These are phyloP conservation scores for Tethya wilhelma DNA, from an alignment of 37 sponge, comb jelly and placozoan species.

Conservation along the genomic window DNA sequence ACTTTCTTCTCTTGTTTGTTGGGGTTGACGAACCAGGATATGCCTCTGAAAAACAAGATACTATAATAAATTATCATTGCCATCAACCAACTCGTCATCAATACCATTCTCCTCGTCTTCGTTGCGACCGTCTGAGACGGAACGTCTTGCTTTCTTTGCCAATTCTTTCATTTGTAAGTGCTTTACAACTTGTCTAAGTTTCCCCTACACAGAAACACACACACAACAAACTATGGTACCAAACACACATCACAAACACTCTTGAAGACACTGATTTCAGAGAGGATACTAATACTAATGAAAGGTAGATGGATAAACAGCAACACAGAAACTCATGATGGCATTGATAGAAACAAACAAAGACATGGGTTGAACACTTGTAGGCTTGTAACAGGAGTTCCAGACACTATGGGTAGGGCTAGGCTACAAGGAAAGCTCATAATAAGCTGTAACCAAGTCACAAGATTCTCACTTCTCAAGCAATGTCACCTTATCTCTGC, in stretches of 20 bases:
- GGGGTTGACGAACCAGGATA: neutral
- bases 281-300: neutral
- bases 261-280: too few relatives aligned
- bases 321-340: too few relatives aligned
- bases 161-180: constrained; percentile 17
- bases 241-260: too few relatives aligned
- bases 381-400: too few relatives aligned
- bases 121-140: neutral
- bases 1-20: neutral
- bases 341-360: too few relatives aligned
- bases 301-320: neutral
- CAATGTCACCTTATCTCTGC: constrained; percentile 39
- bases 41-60: neutral
- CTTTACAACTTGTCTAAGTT: constrained; percentile 7
- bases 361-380: too few relatives aligned
- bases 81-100: neutral
- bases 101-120: neutral
- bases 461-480: neutral
- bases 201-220: too few relatives aligned
- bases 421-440: neutral
- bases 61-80: neutral
- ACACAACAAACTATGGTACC: too few relatives aligned
- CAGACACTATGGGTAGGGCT: too few relatives aligned
- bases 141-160: neutral
- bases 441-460: neutral